These are phyloP conservation scores for Coregonus ussuriensis DNA, from an alignment of 2,797 vertebrate genomes.

Conservation along the genomic window DNA sequence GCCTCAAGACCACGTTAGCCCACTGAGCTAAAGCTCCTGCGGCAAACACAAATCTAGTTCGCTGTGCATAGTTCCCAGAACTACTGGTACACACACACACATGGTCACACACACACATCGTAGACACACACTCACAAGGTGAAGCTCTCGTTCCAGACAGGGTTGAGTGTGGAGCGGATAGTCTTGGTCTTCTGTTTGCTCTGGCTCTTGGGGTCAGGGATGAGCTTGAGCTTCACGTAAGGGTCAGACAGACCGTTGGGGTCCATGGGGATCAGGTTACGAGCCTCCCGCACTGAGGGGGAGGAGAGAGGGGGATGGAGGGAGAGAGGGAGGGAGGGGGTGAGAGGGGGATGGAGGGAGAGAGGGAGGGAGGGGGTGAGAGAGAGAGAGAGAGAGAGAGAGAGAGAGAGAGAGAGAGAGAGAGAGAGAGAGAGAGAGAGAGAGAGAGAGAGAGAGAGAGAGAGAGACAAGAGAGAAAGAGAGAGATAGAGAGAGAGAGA, in stretches of 20 bases:
- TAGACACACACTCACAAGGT: conserved; percentile 78
- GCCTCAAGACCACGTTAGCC: too few species aligned
- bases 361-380: not conserved
- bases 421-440: too few species aligned
- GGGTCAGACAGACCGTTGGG: conserved; percentile 97
- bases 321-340: conserved; percentile 38
- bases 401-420: too few species aligned
- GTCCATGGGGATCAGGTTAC: conserved; percentile 97
- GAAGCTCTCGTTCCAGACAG: conserved; percentile 91
- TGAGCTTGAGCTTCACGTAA: conserved; percentile 96
- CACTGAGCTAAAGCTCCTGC: too few species aligned
- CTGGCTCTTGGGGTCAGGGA: conserved; percentile 96
- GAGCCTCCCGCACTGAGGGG: conserved; percentile 66
- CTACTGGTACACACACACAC: conserved; percentile 1
- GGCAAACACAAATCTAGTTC: too few species aligned
- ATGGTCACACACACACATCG: not conserved
- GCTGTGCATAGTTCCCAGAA: not conserved
- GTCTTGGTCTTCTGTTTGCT: conserved; percentile 99
- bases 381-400: conserved; percentile 13
- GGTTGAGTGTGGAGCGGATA: conserved; percentile 97
- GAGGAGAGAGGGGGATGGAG: not conserved
- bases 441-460: too few species aligned
- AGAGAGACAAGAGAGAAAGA: conserved; percentile 4
- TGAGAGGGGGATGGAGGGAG: not conserved
- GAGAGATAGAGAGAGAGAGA: not conserved